These are phyloP conservation scores for Drosophila grimshawi DNA, from an alignment of 1,140 invertebrate species.

Conservation along the genomic window DNA sequence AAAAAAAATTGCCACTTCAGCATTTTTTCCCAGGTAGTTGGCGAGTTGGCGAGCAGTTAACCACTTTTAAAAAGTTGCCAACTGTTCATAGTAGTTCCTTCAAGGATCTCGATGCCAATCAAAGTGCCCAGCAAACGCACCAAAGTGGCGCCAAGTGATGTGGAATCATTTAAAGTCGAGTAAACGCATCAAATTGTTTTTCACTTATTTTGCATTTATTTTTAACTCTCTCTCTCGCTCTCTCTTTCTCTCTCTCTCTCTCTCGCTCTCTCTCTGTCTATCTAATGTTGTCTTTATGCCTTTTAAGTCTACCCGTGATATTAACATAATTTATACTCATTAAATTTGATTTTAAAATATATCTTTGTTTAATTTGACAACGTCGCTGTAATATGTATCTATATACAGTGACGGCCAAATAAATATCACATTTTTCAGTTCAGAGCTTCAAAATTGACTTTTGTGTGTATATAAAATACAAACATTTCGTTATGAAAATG, in stretches of 20 bases:
- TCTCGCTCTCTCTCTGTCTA: not conserved
- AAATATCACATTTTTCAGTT: too few relatives aligned
- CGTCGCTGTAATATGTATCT: too few relatives aligned
- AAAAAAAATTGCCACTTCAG: constrained; percentile 3
- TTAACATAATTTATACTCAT: too few relatives aligned
- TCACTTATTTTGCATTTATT: not conserved
- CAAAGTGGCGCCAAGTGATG: constrained; percentile 15
- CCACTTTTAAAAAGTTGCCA: constrained; percentile 23
- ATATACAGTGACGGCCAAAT: too few relatives aligned
- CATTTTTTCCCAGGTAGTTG: not conserved
- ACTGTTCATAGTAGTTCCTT: constrained; percentile 4
- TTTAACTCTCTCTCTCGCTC: not conserved
- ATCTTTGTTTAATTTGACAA: too few relatives aligned
- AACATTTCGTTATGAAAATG: too few relatives aligned
- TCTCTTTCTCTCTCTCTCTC: not conserved
- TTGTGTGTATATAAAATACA: too few relatives aligned
- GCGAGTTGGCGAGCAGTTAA: constrained; percentile 7
- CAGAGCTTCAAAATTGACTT: too few relatives aligned
- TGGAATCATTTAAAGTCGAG: not conserved
- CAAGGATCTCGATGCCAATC: constrained; percentile 19
- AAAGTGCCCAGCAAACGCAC: constrained; percentile 2
- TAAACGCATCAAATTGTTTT: not conserved
- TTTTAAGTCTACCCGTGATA: too few relatives aligned
- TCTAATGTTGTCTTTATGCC: not conserved
- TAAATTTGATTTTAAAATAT: too few relatives aligned